Percentiles rank a stretch among this genome's conserved stretches.
These are phyloP conservation scores for Emydocephalus ijimae DNA, from an alignment of 2,113 vertebrate genomes.

Conservation along the genomic window DNA sequence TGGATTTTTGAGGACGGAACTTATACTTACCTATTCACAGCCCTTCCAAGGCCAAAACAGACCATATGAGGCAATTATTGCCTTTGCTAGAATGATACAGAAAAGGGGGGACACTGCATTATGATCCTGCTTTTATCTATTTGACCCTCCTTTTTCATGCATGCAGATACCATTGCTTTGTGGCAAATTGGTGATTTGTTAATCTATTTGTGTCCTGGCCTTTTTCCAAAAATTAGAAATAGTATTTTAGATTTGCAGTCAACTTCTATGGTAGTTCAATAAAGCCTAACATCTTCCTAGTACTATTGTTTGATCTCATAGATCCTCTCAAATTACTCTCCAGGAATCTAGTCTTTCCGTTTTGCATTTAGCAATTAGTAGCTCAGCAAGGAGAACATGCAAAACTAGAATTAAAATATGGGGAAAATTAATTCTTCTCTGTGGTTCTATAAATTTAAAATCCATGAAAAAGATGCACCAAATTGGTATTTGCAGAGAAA, in stretches of 20 bases:
- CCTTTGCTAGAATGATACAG: background rate
- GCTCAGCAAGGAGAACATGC: background rate
- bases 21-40: background rate
- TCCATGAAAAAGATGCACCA: background rate
- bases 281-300: background rate
- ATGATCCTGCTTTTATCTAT: background rate
- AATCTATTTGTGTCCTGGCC: background rate
- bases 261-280: background rate
- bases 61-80: background rate
- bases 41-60: background rate
- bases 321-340: background rate
- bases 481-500: background rate
- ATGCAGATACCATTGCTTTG: background rate
- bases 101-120: background rate
- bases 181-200: background rate
- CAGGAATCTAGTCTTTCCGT: background rate
- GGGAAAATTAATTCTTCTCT: background rate
- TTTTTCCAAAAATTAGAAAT: background rate
- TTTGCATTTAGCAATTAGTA: background rate
- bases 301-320: background rate
- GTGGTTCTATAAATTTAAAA: background rate
- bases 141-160: background rate
- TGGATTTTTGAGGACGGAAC: background rate
- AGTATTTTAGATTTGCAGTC: background rate
- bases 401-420: background rate